Base-by-base conservation (phyloP, 2,888 invertebrate genomes). In the Scrobipalpa atriplicella region DNA sequence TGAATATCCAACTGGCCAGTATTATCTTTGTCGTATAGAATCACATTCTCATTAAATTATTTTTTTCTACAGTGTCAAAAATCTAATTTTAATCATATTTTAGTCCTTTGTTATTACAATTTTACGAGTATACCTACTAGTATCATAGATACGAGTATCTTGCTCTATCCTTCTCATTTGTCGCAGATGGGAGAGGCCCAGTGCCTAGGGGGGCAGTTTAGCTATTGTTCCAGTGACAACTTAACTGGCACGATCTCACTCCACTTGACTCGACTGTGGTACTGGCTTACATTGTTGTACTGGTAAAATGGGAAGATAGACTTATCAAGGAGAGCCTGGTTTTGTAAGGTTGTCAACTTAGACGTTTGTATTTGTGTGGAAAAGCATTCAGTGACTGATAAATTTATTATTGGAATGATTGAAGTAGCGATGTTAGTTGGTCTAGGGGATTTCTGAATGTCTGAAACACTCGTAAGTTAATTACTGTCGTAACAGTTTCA, bases 151-250 rank as follows among this genome's bases (percentile, higher is more conserved):
- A 39, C 6, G 6, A 8, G 3, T 8, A 39, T 8, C 8, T 39
- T 39, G 11, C 39, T 39, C 18, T 52, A 52, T 9, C 6, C 9
- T 18, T 18, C 52, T 52, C 3, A 18, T 54, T 21, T 21, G 54
- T 54, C 21, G 8, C 21, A 21, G 9, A 54, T 54, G 54, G 21
- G 11, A 51, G 16, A 51, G 51, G 51, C 18, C n/a, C 19, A 21
- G 19, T 11, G 63, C 63, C 63, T 10, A 19, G 39, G 51, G 63
- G 63, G 51, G 52, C 63, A 38, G 16, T 63, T 63, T 36, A 11
- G 21, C 62, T 47, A 65, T 62, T 64, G 47, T 66, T 5, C 51
- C 47, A 66, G 61, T 66, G 66, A 67, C 67, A 67, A 66, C 60
- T 56, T 67, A 70, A 70, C 66, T 64, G 29, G 66, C 54, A 54